phyloP scores from a whole-genome alignment of 2,797 vertebrate species.

The Antennarius maculatus region DNA sequence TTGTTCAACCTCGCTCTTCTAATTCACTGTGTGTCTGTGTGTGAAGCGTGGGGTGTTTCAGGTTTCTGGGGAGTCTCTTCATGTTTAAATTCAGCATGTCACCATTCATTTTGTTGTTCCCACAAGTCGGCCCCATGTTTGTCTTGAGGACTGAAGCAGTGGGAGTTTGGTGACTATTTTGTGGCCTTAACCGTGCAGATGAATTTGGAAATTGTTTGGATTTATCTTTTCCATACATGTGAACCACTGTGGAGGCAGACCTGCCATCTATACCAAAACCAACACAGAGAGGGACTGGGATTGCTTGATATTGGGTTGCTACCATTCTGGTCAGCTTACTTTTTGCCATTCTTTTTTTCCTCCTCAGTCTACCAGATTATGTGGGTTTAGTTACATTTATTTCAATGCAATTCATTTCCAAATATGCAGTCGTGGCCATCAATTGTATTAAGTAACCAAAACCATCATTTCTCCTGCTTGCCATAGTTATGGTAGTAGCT shows the following conservation, averaged over 20 bases:
- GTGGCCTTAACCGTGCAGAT: constrained; percentile 49
- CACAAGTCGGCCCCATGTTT: constrained; percentile 41
- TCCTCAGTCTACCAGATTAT: constrained; percentile 33
- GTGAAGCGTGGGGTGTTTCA: constrained; percentile 30
- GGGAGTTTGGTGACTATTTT: constrained; percentile 49
- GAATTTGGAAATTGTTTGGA: constrained; percentile 57
- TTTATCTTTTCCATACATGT: constrained; percentile 58
- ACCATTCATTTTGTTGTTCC: constrained; percentile 42
- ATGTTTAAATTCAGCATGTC: constrained; percentile 57
- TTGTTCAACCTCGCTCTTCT: no score
- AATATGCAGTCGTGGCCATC: constrained; percentile 50
- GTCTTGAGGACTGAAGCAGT: constrained; percentile 64
- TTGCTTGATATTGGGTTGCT: constrained; percentile 48
- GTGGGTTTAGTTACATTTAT: constrained; percentile 64
- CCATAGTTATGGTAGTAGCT: constrained; percentile 21
- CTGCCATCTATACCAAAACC: constrained; percentile 72
- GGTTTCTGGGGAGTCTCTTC: constrained; percentile 51
- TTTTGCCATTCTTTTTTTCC: constrained; percentile 38
- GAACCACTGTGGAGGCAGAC: constrained; percentile 55
- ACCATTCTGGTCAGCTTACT: constrained; percentile 46
- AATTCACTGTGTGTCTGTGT: no score
- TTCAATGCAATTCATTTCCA: constrained; percentile 44
- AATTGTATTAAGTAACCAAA: constrained; percentile 55
- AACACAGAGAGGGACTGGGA: constrained; percentile 51
- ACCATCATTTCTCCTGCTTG: constrained; percentile 39